phyloP scores from a whole-genome alignment of 2,888 invertebrate genomes.

The Cryptocephalus primarius region DNA sequence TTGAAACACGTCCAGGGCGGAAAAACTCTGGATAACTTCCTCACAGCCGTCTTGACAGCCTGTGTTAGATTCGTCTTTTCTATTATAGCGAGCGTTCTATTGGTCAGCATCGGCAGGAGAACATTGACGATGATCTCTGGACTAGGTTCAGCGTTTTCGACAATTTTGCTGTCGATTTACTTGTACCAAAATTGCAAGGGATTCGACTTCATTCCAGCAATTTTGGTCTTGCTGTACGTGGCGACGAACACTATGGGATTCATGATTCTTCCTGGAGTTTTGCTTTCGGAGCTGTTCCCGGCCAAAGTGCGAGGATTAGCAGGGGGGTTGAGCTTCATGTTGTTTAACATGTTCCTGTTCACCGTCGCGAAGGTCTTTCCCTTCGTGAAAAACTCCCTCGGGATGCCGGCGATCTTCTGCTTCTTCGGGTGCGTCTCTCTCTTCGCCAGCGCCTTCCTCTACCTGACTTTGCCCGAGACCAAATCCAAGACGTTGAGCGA shows the following conservation, averaged over 20 bases:
- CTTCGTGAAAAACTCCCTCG: slow-evolving; percentile 44
- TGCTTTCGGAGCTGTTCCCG: slow-evolving; percentile 66
- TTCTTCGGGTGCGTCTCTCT: slow-evolving; percentile 56
- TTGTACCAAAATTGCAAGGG: slow-evolving; percentile 27
- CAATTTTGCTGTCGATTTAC: slow-evolving; percentile 34
- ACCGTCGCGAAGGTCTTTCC: slow-evolving; percentile 62
- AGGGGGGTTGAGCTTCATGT: slow-evolving; percentile 61
- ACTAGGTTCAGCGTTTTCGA: slow-evolving; percentile 52
- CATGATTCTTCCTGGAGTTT: slow-evolving; percentile 62
- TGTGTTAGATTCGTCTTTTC: slow-evolving; percentile 54
- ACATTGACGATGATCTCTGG: slow-evolving; percentile 56
- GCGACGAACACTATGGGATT: slow-evolving; percentile 63
- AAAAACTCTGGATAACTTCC: slow-evolving; percentile 36
- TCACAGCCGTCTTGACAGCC: slow-evolving; percentile 61
- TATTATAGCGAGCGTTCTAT: slow-evolving; percentile 51
- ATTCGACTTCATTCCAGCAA: slow-evolving; percentile 33
- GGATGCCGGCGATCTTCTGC: slow-evolving; percentile 57
- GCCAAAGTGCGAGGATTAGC: slow-evolving; percentile 60
- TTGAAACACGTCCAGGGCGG: slow-evolving; percentile 45
- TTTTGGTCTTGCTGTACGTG: slow-evolving; percentile 55
- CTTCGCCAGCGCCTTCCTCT: slow-evolving; percentile 53
- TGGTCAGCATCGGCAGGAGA: slow-evolving; percentile 54
- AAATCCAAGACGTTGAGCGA: slow-evolving; percentile 59
- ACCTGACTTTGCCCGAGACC: slow-evolving; percentile 62
- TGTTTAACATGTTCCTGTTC: slow-evolving; percentile 59